These are phyloP conservation scores for Malurus leucopterus DNA, from an alignment of 2,797 vertebrate species.

Conservation along the genomic window DNA sequence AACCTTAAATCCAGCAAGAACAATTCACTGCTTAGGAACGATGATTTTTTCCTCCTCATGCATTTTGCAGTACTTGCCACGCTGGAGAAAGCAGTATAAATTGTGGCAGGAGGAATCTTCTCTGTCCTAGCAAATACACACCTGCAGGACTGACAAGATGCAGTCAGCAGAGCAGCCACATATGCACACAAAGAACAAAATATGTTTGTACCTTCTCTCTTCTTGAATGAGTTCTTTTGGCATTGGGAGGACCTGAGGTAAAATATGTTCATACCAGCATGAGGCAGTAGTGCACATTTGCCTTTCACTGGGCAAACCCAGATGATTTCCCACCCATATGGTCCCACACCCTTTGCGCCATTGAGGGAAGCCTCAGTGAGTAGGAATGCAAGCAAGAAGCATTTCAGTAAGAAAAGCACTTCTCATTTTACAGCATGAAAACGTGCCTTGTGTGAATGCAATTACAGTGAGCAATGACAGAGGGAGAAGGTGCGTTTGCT, in stretches of 20 bases:
- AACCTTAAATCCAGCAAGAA: not conserved
- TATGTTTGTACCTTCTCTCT: not conserved
- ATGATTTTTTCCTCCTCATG: not conserved
- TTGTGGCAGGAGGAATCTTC: not conserved
- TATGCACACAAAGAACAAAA: not conserved
- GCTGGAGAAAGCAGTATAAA: not conserved
- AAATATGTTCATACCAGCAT: accelerated
- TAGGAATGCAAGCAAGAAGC: not conserved
- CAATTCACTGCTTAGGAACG: not conserved
- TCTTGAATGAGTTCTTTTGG: not conserved
- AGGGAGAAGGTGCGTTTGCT: not conserved
- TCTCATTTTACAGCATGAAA: not conserved
- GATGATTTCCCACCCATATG: not conserved
- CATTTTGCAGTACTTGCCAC: not conserved
- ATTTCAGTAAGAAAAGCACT: not conserved
- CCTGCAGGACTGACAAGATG: not conserved
- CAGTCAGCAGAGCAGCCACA: accelerated
- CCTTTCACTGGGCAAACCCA: not conserved
- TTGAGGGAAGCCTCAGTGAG: not conserved
- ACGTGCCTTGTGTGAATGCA: not conserved
- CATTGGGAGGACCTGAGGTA: not conserved
- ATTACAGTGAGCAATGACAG: not conserved
- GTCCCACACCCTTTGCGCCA: not conserved
- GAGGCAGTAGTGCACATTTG: accelerated
- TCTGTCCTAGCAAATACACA: not conserved